phyloP scores from a whole-genome alignment of 2,888 invertebrate species.

The Acanthosepion pharaonis region DNA sequence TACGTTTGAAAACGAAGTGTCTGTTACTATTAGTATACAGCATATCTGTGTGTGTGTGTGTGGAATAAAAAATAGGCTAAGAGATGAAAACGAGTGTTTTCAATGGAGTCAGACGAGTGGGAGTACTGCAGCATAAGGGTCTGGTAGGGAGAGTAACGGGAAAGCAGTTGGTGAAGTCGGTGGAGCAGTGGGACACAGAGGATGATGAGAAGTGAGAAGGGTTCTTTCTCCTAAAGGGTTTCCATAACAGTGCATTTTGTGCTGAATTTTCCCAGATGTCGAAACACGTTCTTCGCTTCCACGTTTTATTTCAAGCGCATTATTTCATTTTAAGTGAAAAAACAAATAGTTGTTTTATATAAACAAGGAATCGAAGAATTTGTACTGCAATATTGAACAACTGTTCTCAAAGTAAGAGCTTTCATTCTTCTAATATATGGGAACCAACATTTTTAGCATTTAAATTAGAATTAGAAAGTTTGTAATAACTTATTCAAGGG shows the following conservation, averaged over 20 bases:
- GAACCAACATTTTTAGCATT: too few species aligned
- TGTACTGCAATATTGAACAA: too few species aligned
- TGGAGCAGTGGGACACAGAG: not conserved
- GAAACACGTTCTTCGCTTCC: not conserved
- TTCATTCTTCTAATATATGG: too few species aligned
- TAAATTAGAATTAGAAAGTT: too few species aligned
- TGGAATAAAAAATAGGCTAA: not conserved
- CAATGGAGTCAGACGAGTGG: constrained; percentile 4
- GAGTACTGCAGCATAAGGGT: not conserved
- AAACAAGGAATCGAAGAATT: too few species aligned
- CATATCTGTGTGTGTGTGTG: not conserved
- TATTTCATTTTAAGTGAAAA: too few species aligned
- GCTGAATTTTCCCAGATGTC: constrained; percentile 21
- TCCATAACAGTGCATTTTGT: constrained; percentile 33
- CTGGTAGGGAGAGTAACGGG: not conserved
- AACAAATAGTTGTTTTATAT: too few species aligned
- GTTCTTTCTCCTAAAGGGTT: not conserved
- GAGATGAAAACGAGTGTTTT: not conserved
- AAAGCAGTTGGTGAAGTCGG: not conserved
- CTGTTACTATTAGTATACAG: not conserved
- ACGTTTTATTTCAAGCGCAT: not conserved
- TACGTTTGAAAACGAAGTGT: not conserved
- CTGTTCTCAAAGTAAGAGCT: too few species aligned
- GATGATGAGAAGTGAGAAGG: not conserved
- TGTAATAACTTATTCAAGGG: too few species aligned